Evolutionary conservation across 2,797 vertebrate species (phyloP).

Genomic region (Mus minutoides): DNA sequence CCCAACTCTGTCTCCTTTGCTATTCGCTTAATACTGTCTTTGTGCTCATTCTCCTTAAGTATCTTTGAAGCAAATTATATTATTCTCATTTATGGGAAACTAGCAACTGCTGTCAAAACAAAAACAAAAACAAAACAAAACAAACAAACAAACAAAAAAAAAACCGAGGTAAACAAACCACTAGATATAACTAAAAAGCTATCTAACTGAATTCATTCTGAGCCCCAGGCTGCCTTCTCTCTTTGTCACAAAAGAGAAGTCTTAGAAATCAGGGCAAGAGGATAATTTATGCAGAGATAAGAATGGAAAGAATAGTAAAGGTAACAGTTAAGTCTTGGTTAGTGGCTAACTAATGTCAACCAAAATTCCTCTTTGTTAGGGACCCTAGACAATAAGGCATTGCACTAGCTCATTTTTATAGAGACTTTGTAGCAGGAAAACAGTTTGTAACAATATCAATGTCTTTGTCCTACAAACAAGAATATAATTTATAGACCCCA

Average conservation of each 20-base stretch:
- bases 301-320: background rate
- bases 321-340: background rate
- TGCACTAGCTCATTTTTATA: background rate
- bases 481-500: background rate
- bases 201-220: background rate
- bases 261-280: background rate
- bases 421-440: background rate
- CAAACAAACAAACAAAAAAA: too few relatives aligned
- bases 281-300: background rate
- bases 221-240: background rate
- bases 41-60: background rate
- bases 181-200: background rate
- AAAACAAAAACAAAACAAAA: too few relatives aligned
- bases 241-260: background rate
- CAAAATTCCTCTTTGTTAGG: background rate
- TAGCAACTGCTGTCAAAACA: background rate
- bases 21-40: background rate
- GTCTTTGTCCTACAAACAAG: background rate
- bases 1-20: background rate
- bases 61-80: constrained; percentile 18
- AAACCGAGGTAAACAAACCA: background rate
- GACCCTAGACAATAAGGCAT: background rate
- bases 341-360: background rate
- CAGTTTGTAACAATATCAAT: background rate
- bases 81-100: background rate